These are phyloP conservation scores for Thalassarche chlororhynchos DNA, from an alignment of 2,113 vertebrate genomes.

Conservation along the genomic window DNA sequence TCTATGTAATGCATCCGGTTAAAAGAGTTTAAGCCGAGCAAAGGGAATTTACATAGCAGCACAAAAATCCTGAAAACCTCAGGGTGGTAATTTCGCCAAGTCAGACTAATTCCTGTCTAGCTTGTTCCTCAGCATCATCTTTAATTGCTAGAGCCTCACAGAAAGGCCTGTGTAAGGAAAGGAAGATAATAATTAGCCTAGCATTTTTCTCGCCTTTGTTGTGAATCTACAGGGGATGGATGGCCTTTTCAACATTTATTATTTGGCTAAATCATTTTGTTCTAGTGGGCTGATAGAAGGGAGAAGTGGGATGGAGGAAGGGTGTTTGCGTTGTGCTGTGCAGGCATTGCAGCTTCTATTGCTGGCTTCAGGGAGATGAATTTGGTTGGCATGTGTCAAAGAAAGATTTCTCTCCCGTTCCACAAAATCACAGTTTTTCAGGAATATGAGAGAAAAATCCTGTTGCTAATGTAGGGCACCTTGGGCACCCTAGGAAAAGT, in stretches of 20 bases:
- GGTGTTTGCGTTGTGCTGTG: background rate
- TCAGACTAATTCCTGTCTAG: background rate
- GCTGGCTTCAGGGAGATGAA: background rate
- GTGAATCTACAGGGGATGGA: background rate
- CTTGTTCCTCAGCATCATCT: background rate
- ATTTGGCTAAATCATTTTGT: background rate
- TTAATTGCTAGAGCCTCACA: background rate
- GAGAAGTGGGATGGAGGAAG: background rate
- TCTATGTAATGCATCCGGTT: background rate
- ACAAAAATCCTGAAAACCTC: background rate
- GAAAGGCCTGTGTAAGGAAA: background rate
- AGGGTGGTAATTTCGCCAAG: background rate
- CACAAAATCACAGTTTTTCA: background rate
- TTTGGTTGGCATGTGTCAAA: rapidly evolving
- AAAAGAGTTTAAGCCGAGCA: background rate
- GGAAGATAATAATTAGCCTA: background rate
- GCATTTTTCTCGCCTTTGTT: background rate
- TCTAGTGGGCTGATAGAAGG: background rate
- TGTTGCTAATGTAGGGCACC: background rate
- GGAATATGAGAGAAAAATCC: background rate
- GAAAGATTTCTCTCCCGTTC: background rate
- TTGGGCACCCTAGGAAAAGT: background rate
- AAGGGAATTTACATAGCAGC: background rate
- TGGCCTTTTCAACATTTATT: background rate
- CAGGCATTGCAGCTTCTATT: background rate